These are phyloP conservation scores for Hecatera dysodea DNA, from an alignment of 2,888 invertebrate species.

Conservation along the genomic window DNA sequence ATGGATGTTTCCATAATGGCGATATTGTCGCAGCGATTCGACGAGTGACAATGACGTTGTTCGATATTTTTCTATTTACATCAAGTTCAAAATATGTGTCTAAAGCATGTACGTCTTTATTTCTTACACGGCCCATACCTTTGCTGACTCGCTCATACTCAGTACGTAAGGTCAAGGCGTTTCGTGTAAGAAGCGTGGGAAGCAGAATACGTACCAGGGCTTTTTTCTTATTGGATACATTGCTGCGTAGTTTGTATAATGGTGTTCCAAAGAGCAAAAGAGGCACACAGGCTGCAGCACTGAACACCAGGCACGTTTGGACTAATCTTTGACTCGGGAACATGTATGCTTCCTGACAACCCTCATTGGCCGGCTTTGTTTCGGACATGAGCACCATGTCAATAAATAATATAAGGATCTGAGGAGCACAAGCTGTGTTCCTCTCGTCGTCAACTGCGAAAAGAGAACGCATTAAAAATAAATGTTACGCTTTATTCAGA, in stretches of 20 bases:
- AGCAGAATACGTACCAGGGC: conserved; percentile 62
- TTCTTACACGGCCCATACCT: too few species aligned
- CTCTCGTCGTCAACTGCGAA: conserved; percentile 68
- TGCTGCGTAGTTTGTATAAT: conserved; percentile 80
- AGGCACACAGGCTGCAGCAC: conserved; percentile 93
- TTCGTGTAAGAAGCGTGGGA: too few species aligned
- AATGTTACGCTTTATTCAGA: not conserved
- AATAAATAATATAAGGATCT: conserved; percentile 94
- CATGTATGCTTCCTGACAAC: conserved; percentile 90
- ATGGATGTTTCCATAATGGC: too few species aligned
- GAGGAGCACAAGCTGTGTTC: conserved; percentile 92
- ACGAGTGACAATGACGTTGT: too few species aligned
- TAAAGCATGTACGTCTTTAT: too few species aligned
- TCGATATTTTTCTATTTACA: too few species aligned
- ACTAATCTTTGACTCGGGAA: conserved; percentile 88
- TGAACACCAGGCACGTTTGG: conserved; percentile 91
- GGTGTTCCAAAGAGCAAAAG: conserved; percentile 94
- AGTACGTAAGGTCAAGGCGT: too few species aligned
- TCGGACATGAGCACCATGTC: conserved; percentile 93
- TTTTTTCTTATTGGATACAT: conserved; percentile 66
- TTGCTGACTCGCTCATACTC: too few species aligned
- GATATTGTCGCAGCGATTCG: too few species aligned
- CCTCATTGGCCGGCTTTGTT: conserved; percentile 69
- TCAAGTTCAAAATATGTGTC: too few species aligned
- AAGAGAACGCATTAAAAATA: not conserved